These are phyloP conservation scores for Parazoanthus darwini DNA, from an alignment of 92 coral and sea anemone species.

Conservation along the genomic window DNA sequence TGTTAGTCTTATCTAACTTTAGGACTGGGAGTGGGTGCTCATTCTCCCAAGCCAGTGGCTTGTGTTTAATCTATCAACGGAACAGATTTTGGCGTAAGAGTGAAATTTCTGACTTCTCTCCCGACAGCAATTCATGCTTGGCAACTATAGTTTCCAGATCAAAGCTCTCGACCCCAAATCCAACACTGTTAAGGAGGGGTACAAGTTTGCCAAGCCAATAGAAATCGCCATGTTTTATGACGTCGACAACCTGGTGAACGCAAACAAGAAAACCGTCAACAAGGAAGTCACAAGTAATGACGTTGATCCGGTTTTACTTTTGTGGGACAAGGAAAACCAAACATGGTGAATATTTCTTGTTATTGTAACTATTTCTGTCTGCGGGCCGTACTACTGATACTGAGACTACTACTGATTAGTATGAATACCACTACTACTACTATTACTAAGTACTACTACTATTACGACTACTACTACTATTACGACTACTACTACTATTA, in stretches of 20 bases:
- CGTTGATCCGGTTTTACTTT: conserved; percentile 89
- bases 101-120: not conserved
- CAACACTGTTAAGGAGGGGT: conserved; percentile 79
- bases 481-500: too few relatives aligned
- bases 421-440: too few relatives aligned
- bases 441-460: too few relatives aligned
- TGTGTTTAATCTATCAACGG: too few relatives aligned
- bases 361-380: not conserved
- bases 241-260: conserved; percentile 89
- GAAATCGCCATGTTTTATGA: conserved; percentile 93
- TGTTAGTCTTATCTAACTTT: not conserved
- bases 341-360: conserved; percentile 70
- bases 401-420: not conserved
- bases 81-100: too few relatives aligned
- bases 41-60: too few relatives aligned
- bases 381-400: not conserved
- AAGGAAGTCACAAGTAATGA: conserved; percentile 85
- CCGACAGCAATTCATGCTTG: conserved; percentile 95
- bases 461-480: too few relatives aligned
- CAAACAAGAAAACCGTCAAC: conserved; percentile 86
- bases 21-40: too few relatives aligned
- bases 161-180: conserved; percentile 80
- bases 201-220: conserved; percentile 86
- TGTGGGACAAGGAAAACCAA: conserved; percentile 87
- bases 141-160: conserved; percentile 96